Percentiles rank a stretch among this genome's conserved stretches.
Conservation (phyloP, 2,113 vertebrate species). For the Climacteris rufus region DNA sequence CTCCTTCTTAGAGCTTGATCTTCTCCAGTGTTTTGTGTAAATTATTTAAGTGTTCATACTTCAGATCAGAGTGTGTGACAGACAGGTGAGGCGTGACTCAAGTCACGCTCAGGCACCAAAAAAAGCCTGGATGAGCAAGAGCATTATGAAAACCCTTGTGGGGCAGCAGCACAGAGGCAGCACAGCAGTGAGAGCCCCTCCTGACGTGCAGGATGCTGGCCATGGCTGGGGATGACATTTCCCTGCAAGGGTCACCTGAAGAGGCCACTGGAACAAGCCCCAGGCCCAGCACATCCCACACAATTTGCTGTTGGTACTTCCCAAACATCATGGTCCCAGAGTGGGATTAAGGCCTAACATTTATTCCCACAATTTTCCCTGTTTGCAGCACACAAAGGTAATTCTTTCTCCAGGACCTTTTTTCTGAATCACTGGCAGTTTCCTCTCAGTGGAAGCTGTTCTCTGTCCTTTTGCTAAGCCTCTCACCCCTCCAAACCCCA, state of each 20-base stretch:
- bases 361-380: not conserved
- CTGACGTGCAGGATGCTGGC: rapidly evolving
- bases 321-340: rapidly evolving
- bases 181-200: not conserved
- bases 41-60: not conserved
- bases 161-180: not conserved
- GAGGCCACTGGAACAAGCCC: not conserved
- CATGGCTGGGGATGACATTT: not conserved
- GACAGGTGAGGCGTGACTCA: not conserved
- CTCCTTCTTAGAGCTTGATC: not conserved
- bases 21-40: not conserved
- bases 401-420: not conserved
- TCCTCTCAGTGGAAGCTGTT: not conserved
- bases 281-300: not conserved
- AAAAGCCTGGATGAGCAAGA: not conserved
- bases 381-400: not conserved
- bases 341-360: not conserved
- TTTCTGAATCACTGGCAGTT: not conserved
- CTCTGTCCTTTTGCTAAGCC: not conserved
- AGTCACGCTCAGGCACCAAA: not conserved
- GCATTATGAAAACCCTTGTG: not conserved
- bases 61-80: not conserved
- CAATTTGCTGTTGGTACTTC: not conserved
- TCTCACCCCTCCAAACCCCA: not conserved
- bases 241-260: not conserved